Evolutionary conservation across 2,888 invertebrate species (phyloP), one percentile per base, ranked within the genome.

Genomic region (Rhyacophila evoluta): DNA sequence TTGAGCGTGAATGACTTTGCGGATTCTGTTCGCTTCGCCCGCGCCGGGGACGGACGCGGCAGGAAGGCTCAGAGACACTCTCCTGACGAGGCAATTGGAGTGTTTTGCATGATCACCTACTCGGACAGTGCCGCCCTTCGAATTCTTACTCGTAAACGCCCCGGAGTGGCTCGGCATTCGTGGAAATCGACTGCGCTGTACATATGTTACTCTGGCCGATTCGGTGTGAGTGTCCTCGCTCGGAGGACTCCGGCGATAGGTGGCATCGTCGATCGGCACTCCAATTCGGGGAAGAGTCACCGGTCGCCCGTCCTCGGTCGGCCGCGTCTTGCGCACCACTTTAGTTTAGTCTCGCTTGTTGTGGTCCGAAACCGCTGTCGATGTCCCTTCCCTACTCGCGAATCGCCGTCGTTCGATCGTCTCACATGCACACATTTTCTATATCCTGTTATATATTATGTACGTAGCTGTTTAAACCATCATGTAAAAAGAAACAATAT

Each of bases 301-400:
- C 19, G 33, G 39, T 27, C 28, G 55, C 29, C 12, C 25, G 69
- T 69, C 69, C 29, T 33, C 29, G 69, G 33, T 28, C 69, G 33
- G 28, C 29, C 28, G 74, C 55, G 19, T 55, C 55, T 28, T 38
- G 28, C 41, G 39, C 25, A 67, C 29, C 33, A 33, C 41, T 15
- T 55, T 36, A 33, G 69, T 12, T 28, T 33, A 38, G 38, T 68
- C 74, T 78, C 79, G 81, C 81, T 79, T 81, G 73, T 79, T 75
- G 73, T 77, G 77, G 77, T 77, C 73, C 55, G 55, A 55, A 68
- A 73, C 73, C 73, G 27, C 55, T 73, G 77, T 77, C 77, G 41
- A 68, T 74, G 28, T 75, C 73, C 73, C 72, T 79, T 79, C 74
- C 70, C 41, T 77, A 73, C 41, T 71, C 75, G 79, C 71, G 72